These are phyloP conservation scores for Sarcophaga caerulescens DNA, from an alignment of 2,888 invertebrate genomes.

Conservation along the genomic window DNA sequence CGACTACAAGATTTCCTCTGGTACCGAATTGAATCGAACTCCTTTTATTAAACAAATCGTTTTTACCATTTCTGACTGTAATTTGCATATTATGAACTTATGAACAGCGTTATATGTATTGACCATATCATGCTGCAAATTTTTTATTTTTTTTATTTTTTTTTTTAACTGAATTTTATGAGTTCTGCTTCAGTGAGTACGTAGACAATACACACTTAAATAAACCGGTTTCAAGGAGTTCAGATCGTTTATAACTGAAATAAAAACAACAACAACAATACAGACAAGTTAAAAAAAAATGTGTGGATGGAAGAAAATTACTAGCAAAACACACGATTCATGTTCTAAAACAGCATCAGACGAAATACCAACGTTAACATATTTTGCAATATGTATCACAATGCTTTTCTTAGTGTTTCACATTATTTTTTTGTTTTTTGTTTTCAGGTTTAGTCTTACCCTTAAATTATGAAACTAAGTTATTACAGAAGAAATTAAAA, in stretches of 20 bases:
- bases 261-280: conserved; percentile 14
- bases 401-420: neutral
- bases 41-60: conserved; percentile 41
- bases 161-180: conserved; percentile 43
- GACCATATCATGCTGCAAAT: neutral
- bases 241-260: conserved; percentile 28
- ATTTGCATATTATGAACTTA: conserved; percentile 41
- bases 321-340: conserved; percentile 47
- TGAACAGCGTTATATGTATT: conserved; percentile 2
- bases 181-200: conserved; percentile 55
- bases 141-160: conserved; percentile 25
- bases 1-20: too few relatives aligned
- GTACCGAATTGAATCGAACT: neutral
- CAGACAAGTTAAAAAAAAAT: conserved; percentile 28
- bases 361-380: neutral
- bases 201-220: conserved; percentile 42
- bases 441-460: neutral
- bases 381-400: neutral
- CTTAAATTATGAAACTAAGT: too few relatives aligned
- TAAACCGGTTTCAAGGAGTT: conserved; percentile 67
- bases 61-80: conserved; percentile 15
- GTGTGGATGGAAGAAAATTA: conserved; percentile 21
- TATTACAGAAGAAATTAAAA: too few relatives aligned
- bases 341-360: conserved; percentile 58
- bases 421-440: too few relatives aligned